Conservation (phyloP, 2,888 invertebrate genomes). For the Luffia ferchaultella region DNA sequence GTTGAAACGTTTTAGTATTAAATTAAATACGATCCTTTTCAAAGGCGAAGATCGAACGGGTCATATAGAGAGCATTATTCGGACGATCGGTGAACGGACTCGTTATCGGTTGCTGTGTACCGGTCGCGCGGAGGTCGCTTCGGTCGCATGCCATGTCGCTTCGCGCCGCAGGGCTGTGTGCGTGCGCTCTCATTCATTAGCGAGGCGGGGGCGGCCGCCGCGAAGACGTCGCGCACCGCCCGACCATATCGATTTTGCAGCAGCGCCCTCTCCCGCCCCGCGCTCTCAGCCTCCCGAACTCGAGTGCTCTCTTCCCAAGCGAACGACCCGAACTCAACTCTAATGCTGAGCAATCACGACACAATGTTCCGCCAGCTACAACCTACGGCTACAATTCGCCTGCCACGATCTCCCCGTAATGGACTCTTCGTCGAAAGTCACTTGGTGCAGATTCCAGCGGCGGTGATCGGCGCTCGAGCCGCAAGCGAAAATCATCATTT, state of each 20-base stretch:
- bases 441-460: slow-evolving; percentile 61
- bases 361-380: slow-evolving; percentile 57
- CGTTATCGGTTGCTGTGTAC: too few species aligned
- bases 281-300: slow-evolving; percentile 60
- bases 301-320: slow-evolving; percentile 65
- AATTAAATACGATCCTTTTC: too few species aligned
- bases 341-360: slow-evolving; percentile 54
- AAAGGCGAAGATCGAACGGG: too few species aligned
- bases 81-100: too few species aligned
- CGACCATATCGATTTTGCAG: slow-evolving; percentile 56
- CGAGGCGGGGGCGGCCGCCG: slow-evolving; percentile 37
- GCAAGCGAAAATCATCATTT: slow-evolving; percentile 61
- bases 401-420: slow-evolving; percentile 45
- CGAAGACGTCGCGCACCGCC: slow-evolving; percentile 65
- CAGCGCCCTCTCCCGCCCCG: slow-evolving; percentile 38
- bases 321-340: slow-evolving; percentile 60
- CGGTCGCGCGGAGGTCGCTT: too few species aligned
- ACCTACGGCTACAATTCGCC: slow-evolving; percentile 25
- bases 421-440: slow-evolving; percentile 58
- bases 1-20: too few species aligned
- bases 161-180: slow-evolving; percentile 58
- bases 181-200: slow-evolving; percentile 64
- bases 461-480: slow-evolving; percentile 34
- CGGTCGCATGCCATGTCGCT: too few species aligned
- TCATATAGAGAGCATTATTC: too few species aligned